phyloP scores from a whole-genome alignment of 1,140 invertebrate species.

The Lordiphosa clarofinis region DNA sequence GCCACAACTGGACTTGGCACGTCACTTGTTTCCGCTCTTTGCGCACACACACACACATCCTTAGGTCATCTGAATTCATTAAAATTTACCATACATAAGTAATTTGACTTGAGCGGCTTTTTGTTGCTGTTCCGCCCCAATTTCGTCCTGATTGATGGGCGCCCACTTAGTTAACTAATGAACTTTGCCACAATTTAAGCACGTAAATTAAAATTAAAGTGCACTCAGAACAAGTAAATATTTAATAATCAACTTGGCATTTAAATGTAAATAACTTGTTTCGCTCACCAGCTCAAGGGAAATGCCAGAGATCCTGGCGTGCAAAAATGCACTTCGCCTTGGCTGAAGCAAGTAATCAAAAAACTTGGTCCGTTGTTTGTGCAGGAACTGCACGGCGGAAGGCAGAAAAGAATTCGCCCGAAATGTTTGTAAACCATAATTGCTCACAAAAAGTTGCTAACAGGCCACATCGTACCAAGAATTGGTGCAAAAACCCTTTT shows the following conservation, averaged over 20 bases:
- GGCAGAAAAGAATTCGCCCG: slow-evolving; percentile 2
- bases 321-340: slow-evolving; percentile 1
- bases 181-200: slow-evolving; percentile 50
- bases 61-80: slow-evolving; percentile 62
- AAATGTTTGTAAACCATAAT: slow-evolving; percentile 72
- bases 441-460: slow-evolving; percentile 61
- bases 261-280: slow-evolving; percentile 50
- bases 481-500: background rate
- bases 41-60: slow-evolving; percentile 27
- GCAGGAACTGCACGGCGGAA: slow-evolving; percentile 16
- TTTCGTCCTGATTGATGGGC: slow-evolving; percentile 44
- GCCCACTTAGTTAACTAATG: slow-evolving; percentile 57
- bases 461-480: slow-evolving; percentile 5
- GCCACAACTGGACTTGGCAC: slow-evolving; percentile 34
- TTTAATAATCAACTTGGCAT: slow-evolving; percentile 66
- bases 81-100: slow-evolving; percentile 54
- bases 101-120: slow-evolving; percentile 32
- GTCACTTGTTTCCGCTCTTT: slow-evolving; percentile 72
- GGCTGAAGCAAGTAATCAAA: slow-evolving; percentile 70
- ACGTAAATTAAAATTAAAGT: slow-evolving; percentile 69
- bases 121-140: slow-evolving; percentile 14
- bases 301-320: slow-evolving; percentile 13
- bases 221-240: slow-evolving; percentile 51
- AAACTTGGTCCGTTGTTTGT: slow-evolving; percentile 53
- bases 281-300: background rate